Base-by-base conservation (phyloP, 1,140 invertebrate genomes). In the Cyclina sinensis region DNA sequence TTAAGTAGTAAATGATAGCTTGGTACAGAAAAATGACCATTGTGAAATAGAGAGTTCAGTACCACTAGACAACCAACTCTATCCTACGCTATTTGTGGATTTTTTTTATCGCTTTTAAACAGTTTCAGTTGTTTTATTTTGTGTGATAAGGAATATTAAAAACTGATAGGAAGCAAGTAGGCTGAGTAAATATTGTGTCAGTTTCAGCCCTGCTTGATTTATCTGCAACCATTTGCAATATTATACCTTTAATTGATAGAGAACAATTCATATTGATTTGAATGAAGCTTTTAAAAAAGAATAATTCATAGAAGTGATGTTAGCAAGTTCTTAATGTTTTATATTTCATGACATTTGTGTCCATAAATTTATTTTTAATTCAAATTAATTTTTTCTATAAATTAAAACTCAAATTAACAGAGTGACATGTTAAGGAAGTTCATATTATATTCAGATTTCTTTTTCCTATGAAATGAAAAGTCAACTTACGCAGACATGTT, bases 1-100 rank as follows among this genome's bases (percentile, higher is more conserved):
- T 81, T 81, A 81, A 65, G 65, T 24, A 7, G 48, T 65, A 57
- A 81, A 62, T 57, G 79, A 81, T 81, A 81, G 62, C 43, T 80
- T 80, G 54, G 37, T 59, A 81, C n/a, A 30, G 14, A 24, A 16
- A 51, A 81, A 78, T 78, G 9, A 14, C 30, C 46, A 78, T 46
- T 78, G 48, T 78, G 5, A 43, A 35, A 78, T 7, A 78, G 48
- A 48, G 21, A 39, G 12, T 35, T 7, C 48, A 21, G 2, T 51
- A 2, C 12, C 54, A 24, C 27, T 30, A 46, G 21, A 24, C 46
- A 48, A 78, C 74, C 32, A 27, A 78, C 74, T 30, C n/a, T 51
- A 21, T 78, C 43, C 32, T 5, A 46, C 30, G 37, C 65, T 70
- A 70, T 70, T 70, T 70, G 32, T 21, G 65, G 65, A 14, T 32